phyloP scores from a whole-genome alignment of 2,113 vertebrate genomes.

The zebrafish (Danio rerio) region GRCz12tu NC_133180.1:54183001-54183500 shows the following conservation, averaged over 20 bases:
- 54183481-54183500: conserved; percentile 58
- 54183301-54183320: conserved; percentile 54
- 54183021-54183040: conserved; percentile 40
- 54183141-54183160: conserved; percentile 1
- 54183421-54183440: conserved; percentile 77
- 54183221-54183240: conserved; percentile 61
- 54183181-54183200: conserved; percentile 56
- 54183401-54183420: conserved; percentile 52
- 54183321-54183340: conserved; percentile 62
- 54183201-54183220: conserved; percentile 66
- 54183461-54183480: conserved; percentile 61
- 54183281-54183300: conserved; percentile 62
- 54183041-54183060: neutral
- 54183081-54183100: conserved; percentile 25
- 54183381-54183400: conserved; percentile 40
- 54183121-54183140: neutral
- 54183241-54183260: conserved; percentile 67
- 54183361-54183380: conserved; percentile 48
- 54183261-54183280: conserved; percentile 67
- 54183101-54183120: conserved; percentile 18
- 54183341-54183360: conserved; percentile 48
- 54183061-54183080: neutral
- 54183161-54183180: conserved; percentile 45
- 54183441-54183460: conserved; percentile 77
- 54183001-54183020: conserved; percentile 52